Evolutionary conservation across 2,888 invertebrate genomes (phyloP), one percentile per base, ranked within the genome.

Genomic region (Drepanosiphum platanoidis): DNA sequence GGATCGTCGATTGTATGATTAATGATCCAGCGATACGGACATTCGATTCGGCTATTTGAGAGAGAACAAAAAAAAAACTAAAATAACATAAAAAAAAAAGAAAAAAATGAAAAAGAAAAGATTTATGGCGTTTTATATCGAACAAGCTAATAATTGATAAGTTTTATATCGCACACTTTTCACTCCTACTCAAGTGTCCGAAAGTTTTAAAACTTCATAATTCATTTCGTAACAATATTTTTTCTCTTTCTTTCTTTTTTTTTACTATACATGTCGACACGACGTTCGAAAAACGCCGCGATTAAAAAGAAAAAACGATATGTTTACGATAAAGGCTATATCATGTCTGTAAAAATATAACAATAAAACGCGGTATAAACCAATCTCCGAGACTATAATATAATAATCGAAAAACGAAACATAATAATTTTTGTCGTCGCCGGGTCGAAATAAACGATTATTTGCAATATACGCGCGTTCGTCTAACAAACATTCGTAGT

Each of bases 11-110:
- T 52, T 39, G 27, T 42, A 42, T 84, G 83, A 84, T 84, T 84
- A 46, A 84, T 52, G 75, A 46, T 36, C 83, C 83, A 84, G 18
- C 52, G 83, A 68, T 75, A 84, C 36, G 27, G 75, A 77, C 68
- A 84, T 75, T 39, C 36, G 68, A 77, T 77, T n/a, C 75, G 52
- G 36, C 83, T 84, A n/a, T 80, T 36, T 39, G 18, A 13, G 8
- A 34, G n/a, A n/a, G 27, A 42, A 72, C n/a, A 42, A 61, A 8
- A 72, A 72, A 13, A 36, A 71, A 4, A 58, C 52, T 3, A 30
- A 70, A 70, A 42, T 30, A 11, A n/a, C 13, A 42, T 3, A 7
- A 8, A 46, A 52, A 30, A 32, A 32, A 32, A 58, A 27, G n/a
- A 52, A 61, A 71, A 30, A 27, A 83, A 74, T 5, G 46, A 32